phyloP scores from a whole-genome alignment of 2,888 invertebrate genomes.

The Ormyrus pomaceus region DNA sequence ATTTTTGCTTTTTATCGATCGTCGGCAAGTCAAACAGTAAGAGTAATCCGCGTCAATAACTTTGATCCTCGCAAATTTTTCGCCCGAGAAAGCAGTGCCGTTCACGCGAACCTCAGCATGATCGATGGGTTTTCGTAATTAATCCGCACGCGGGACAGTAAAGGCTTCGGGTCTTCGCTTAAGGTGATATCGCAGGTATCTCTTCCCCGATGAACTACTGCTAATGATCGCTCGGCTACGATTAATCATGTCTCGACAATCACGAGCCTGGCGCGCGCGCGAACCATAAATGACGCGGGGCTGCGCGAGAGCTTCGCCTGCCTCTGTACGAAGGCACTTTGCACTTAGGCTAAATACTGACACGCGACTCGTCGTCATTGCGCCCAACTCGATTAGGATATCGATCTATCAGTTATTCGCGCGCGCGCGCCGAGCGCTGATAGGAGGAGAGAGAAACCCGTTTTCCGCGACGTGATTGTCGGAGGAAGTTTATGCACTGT shows the following conservation, averaged over 20 bases:
- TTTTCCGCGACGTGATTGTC: conserved; percentile 17
- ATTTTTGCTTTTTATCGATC: conserved; percentile 6
- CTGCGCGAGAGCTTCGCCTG: conserved; percentile 22
- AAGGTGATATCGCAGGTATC: conserved; percentile 57
- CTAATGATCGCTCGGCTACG: conserved; percentile 59
- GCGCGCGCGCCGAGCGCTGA: neutral
- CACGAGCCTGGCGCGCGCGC: conserved; percentile 26
- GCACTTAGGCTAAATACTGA: conserved; percentile 51
- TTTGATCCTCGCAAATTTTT: neutral
- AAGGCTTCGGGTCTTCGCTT: conserved; percentile 8
- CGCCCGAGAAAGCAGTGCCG: neutral
- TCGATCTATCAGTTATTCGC: conserved; percentile 46
- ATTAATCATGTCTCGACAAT: conserved; percentile 53
- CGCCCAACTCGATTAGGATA: conserved; percentile 48
- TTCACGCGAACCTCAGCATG: conserved; percentile 32
- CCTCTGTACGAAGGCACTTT: conserved; percentile 52
- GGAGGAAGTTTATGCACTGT: neutral
- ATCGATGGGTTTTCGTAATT: conserved; percentile 64
- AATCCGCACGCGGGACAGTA: conserved; percentile 52
- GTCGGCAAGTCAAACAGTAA: neutral
- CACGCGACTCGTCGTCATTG: conserved; percentile 29
- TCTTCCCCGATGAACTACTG: conserved; percentile 54
- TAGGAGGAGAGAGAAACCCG: conserved; percentile 31
- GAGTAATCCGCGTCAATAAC: neutral
- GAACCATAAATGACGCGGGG: conserved; percentile 33